These are phyloP conservation scores for Hippocampus abdominalis DNA, from an alignment of 2,113 vertebrate genomes.

Conservation along the genomic window DNA sequence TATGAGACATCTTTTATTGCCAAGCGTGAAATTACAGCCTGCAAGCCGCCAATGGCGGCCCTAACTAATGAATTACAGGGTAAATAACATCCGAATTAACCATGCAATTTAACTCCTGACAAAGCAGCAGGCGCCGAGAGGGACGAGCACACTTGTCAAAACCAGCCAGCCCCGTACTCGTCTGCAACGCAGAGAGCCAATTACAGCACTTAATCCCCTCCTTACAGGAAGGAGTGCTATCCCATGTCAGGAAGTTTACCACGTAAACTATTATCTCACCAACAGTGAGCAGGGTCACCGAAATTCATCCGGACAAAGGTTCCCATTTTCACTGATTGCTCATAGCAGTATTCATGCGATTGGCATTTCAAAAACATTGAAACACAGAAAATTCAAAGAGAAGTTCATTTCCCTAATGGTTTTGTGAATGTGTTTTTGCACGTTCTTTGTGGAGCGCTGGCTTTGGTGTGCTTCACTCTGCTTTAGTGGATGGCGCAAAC, in stretches of 20 bases:
- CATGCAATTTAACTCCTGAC: conserved; percentile 91
- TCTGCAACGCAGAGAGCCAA: conserved; percentile 57
- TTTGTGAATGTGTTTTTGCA: background rate
- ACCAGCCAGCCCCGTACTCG: conserved; percentile 53
- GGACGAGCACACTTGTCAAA: conserved; percentile 59
- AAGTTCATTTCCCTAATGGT: background rate
- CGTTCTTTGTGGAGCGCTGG: background rate
- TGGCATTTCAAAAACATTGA: background rate
- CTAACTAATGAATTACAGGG: conserved; percentile 98
- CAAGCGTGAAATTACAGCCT: conserved; percentile 99
- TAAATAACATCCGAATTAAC: conserved; percentile 98
- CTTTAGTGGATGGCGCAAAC: background rate
- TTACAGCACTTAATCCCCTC: conserved; percentile 56
- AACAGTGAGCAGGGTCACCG: background rate
- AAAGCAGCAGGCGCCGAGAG: conserved; percentile 75
- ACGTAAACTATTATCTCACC: background rate
- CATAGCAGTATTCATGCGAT: background rate
- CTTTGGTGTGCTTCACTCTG: background rate
- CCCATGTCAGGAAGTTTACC: background rate
- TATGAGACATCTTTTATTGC: conserved; percentile 99
- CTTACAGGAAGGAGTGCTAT: conserved; percentile 9
- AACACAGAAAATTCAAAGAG: background rate
- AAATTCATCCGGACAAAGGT: background rate
- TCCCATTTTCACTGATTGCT: background rate
- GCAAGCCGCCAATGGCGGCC: conserved; percentile 93